Conservation (phyloP, 2,113 vertebrate genomes). For the Prionailurus viverrinus region DNA sequence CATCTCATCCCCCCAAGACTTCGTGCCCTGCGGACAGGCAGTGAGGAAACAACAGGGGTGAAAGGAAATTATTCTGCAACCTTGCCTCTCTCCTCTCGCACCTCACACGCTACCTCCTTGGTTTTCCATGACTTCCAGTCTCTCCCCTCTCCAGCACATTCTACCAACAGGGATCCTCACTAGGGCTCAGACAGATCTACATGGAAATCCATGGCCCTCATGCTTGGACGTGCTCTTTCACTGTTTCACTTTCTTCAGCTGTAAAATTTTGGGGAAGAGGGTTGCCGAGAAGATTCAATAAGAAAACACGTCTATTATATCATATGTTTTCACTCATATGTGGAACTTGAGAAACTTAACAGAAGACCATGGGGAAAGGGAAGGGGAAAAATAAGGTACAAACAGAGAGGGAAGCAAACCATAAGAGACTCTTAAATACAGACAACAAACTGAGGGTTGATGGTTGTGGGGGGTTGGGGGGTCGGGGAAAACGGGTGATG, state of each 20-base stretch:
- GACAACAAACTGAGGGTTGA: too few species aligned
- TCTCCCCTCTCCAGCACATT: not conserved
- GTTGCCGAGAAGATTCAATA: not conserved
- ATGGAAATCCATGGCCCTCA: not conserved
- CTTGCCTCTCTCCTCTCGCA: not conserved
- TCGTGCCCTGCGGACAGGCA: too few species aligned
- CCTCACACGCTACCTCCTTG: not conserved
- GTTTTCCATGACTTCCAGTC: not conserved
- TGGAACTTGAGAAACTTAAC: too few species aligned
- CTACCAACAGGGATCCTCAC: not conserved
- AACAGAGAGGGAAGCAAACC: too few species aligned
- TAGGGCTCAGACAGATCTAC: not conserved
- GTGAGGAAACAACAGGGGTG: accelerated
- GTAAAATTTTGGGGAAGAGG: not conserved
- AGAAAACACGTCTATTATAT: not conserved
- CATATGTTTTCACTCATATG: too few species aligned
- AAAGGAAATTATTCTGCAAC: not conserved
- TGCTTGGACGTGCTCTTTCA: not conserved
- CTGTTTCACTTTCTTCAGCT: not conserved
- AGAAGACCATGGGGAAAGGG: too few species aligned
- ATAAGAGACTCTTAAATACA: too few species aligned
- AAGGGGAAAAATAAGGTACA: too few species aligned
- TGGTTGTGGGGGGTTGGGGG: too few species aligned
- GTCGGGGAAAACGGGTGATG: too few species aligned
- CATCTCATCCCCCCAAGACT: not conserved